Percentiles rank a stretch among this genome's conserved stretches.
Evolutionary conservation across 2,113 vertebrate genomes (phyloP).

Genomic region (Oenanthe oenanthe): DNA sequence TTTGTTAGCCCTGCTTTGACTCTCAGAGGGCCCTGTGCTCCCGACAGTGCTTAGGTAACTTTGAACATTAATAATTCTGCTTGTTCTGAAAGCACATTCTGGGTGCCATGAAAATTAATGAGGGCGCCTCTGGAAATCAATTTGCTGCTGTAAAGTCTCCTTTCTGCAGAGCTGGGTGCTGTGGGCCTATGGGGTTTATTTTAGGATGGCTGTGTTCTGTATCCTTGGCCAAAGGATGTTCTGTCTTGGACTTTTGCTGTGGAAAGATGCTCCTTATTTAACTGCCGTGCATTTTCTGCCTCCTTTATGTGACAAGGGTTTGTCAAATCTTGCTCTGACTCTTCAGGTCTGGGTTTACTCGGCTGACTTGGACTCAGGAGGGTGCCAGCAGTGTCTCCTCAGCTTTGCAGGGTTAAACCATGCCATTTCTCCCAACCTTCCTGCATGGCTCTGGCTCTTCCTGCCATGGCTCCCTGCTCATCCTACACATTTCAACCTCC

Average conservation of each 20-base stretch:
- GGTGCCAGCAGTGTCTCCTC: neutral
- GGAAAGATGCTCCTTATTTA: neutral
- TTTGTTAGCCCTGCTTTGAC: neutral
- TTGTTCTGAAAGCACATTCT: slow-evolving; percentile 54
- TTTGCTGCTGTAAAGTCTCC: slow-evolving; percentile 42
- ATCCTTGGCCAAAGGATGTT: neutral
- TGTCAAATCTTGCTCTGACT: neutral
- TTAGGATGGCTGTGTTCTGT: neutral
- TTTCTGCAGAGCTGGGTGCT: neutral
- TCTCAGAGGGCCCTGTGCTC: neutral
- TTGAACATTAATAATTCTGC: slow-evolving; percentile 70
- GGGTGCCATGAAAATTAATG: slow-evolving; percentile 72
- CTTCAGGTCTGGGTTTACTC: neutral
- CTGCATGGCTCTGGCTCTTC: neutral
- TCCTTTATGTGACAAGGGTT: neutral
- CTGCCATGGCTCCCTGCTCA: neutral
- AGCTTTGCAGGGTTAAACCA: neutral
- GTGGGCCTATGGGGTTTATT: neutral
- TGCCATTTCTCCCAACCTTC: neutral
- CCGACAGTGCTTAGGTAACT: neutral
- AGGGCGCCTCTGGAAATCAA: slow-evolving; percentile 55
- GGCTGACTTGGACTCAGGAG: neutral
- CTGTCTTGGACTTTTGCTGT: neutral
- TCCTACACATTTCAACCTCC: neutral
- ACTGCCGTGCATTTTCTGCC: neutral